Evolutionary conservation across 2,797 vertebrate genomes (phyloP).

Genomic region (Etheostoma nigrum): DNA sequence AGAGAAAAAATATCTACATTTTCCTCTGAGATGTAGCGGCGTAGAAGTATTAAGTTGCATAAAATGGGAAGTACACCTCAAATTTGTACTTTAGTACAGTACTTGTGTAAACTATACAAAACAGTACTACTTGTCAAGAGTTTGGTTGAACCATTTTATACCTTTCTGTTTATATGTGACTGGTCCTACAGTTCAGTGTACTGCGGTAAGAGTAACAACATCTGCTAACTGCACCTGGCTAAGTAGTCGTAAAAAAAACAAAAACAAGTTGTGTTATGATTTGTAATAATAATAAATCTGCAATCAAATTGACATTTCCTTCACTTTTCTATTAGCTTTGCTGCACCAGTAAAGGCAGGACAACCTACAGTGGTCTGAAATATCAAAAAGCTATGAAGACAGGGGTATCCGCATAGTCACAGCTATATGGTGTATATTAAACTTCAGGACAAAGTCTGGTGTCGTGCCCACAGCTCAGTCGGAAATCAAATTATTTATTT

Average conservation of each 20-base stretch:
- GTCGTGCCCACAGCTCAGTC: not conserved
- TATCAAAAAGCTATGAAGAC: not conserved
- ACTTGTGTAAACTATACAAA: no score
- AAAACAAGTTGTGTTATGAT: not conserved
- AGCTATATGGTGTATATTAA: not conserved
- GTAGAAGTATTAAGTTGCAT: not conserved
- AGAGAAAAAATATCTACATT: no score
- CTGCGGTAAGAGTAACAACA: not conserved
- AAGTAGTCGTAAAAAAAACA: not conserved
- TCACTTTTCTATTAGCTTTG: no score
- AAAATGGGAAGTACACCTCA: not conserved
- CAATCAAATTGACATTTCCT: not conserved
- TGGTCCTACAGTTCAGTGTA: not conserved
- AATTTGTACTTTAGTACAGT: no score
- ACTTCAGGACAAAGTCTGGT: not conserved
- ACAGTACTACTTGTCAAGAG: not conserved
- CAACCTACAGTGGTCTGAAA: no score
- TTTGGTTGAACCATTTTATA: not conserved
- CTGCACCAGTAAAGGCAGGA: no score
- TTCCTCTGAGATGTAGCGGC: not conserved
- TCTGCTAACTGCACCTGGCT: not conserved
- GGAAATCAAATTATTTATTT: not conserved
- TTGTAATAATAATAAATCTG: slow-evolving; percentile 7
- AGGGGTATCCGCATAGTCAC: not conserved
- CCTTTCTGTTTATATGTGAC: not conserved